Evolutionary conservation across 2,113 vertebrate species (phyloP).

Genomic region (Hypomesus transpacificus): DNA sequence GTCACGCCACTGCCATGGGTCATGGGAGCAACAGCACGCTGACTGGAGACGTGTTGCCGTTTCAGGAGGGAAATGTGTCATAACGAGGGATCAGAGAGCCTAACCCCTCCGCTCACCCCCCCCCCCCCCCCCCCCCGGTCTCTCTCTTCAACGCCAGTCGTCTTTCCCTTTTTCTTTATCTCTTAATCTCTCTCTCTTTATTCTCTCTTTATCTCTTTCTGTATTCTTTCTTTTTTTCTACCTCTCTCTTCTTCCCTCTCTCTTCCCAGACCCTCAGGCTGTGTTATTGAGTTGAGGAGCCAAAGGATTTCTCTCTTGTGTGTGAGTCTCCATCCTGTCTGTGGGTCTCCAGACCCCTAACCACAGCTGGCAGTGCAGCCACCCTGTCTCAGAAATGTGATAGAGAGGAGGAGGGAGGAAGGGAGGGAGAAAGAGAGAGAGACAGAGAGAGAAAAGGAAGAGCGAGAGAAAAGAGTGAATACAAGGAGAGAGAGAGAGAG

Average conservation of each 20-base stretch:
- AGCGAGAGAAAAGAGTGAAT: no score
- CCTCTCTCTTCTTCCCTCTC: neutral
- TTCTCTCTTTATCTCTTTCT: slow-evolving; percentile 6
- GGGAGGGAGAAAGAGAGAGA: no score
- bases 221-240: no score
- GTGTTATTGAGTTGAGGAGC: slow-evolving; percentile 70
- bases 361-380: slow-evolving; percentile 74
- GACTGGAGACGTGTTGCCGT: slow-evolving; percentile 54
- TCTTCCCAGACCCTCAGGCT: slow-evolving; percentile 48
- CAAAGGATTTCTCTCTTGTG: slow-evolving; percentile 78
- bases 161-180: neutral
- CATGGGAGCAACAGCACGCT: slow-evolving; percentile 56
- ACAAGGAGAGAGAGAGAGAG: slow-evolving; percentile 21
- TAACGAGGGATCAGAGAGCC: slow-evolving; percentile 65
- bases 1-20: slow-evolving; percentile 66
- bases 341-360: slow-evolving; percentile 76
- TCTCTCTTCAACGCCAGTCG: neutral
- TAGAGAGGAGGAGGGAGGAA: no score
- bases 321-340: slow-evolving; percentile 80
- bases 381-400: slow-evolving; percentile 66
- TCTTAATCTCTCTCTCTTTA: slow-evolving; percentile 19
- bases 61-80: slow-evolving; percentile 64
- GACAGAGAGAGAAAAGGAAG: no score
- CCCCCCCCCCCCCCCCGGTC: neutral
- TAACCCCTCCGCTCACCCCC: slow-evolving; percentile 55